Percentiles rank a stretch among this genome's conserved stretches.
phyloP scores from a whole-genome alignment of 2,797 vertebrate genomes.

The Danionella dracula region DNA sequence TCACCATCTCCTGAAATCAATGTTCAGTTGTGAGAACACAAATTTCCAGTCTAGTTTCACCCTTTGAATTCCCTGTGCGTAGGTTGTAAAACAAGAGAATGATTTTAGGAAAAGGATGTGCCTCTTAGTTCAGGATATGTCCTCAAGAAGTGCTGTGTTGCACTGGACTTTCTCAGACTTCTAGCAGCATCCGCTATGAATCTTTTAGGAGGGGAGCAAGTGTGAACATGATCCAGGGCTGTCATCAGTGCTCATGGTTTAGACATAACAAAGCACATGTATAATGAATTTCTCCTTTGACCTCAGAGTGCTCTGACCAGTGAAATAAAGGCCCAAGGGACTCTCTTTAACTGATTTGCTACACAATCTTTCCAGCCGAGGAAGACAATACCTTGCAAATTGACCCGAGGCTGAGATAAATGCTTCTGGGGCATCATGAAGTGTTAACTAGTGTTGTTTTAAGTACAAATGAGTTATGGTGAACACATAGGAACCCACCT shows the following conservation, averaged over 20 bases:
- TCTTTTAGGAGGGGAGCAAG: slow-evolving; percentile 61
- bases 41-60: neutral
- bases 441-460: neutral
- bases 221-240: slow-evolving; percentile 73
- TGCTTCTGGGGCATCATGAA: neutral
- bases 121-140: neutral
- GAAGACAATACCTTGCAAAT: neutral
- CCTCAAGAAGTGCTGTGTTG: neutral
- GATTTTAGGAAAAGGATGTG: neutral
- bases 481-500: too few relatives aligned
- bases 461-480: too few relatives aligned
- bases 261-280: slow-evolving; percentile 70
- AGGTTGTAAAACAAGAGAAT: neutral
- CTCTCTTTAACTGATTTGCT: slow-evolving; percentile 11
- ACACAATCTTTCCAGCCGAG: neutral
- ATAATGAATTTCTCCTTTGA: slow-evolving; percentile 68
- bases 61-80: neutral
- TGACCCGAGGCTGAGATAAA: neutral
- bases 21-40: neutral
- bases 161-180: slow-evolving; percentile 4
- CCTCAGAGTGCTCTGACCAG: slow-evolving; percentile 55
- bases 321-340: slow-evolving; percentile 55
- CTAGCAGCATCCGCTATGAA: slow-evolving; percentile 55
- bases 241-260: slow-evolving; percentile 70
- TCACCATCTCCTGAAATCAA: neutral